A percentile compares a stretch with the other conserved stretches of the same genome.
These are phyloP conservation scores for Acropora tenuis DNA, from an alignment of 64 coral and sea anemone species.

Conservation along the genomic window DNA sequence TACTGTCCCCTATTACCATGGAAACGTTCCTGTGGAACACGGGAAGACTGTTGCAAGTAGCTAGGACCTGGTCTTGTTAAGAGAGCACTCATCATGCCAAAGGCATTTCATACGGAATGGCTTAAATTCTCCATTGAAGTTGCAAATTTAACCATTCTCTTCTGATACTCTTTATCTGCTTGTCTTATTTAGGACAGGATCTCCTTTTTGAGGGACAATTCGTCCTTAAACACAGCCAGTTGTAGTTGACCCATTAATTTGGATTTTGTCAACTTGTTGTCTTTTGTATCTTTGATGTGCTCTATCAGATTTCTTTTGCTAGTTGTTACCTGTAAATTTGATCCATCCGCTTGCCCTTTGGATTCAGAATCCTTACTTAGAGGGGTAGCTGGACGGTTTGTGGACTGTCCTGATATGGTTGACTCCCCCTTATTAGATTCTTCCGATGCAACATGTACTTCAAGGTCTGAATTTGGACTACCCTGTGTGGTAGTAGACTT, in stretches of 20 bases:
- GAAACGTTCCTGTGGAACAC: not conserved
- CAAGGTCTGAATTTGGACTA: not conserved
- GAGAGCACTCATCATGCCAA: conserved; percentile 15
- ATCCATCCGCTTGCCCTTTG: not conserved
- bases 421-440: no score
- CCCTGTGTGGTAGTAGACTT: not conserved
- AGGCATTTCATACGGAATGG: not conserved
- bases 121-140: not conserved
- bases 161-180: conserved; percentile 9
- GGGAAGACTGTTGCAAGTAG: not conserved
- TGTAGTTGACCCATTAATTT: not conserved
- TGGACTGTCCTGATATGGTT: no score
- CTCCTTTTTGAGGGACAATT: conserved; percentile 1
- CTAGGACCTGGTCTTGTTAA: not conserved
- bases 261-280: not conserved
- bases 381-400: no score
- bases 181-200: not conserved
- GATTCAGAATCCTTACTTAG: not conserved
- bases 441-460: not conserved
- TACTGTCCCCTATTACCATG: not conserved
- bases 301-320: not conserved
- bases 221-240: not conserved
- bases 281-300: not conserved
- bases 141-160: not conserved
- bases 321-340: not conserved